These are phyloP conservation scores for Anoplophora glabripennis DNA, from an alignment of 1,140 invertebrate species.

Conservation along the genomic window DNA sequence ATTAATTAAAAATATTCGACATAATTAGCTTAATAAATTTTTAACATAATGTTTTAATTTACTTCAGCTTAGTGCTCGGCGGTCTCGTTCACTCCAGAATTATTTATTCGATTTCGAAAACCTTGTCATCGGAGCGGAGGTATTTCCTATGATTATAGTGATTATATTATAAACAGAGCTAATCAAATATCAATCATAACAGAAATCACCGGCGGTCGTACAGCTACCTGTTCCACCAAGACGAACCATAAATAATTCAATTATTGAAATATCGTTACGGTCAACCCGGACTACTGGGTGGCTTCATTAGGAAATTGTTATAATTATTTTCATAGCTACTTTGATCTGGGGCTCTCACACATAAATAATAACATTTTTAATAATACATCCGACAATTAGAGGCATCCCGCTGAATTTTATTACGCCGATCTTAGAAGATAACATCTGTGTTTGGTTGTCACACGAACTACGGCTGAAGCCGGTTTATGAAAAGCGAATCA, in stretches of 20 bases:
- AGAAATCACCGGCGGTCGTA: constrained; percentile 12
- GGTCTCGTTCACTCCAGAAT: no score
- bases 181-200: constrained; percentile 35
- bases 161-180: constrained; percentile 22
- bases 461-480: no score
- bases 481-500: no score
- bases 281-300: constrained; percentile 29
- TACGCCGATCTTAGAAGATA: no score
- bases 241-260: constrained; percentile 37
- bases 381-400: background rate
- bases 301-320: constrained; percentile 30
- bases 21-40: no score
- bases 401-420: no score
- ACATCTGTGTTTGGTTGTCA: no score
- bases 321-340: constrained; percentile 21
- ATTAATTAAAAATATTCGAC: no score
- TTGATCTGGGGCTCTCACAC: background rate
- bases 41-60: no score
- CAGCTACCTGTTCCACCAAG: constrained; percentile 24
- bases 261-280: constrained; percentile 35
- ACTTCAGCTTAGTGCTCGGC: no score
- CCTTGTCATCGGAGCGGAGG: constrained; percentile 3
- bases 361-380: background rate
- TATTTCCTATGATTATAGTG: constrained; percentile 20
- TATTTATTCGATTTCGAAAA: background rate